phyloP scores from a whole-genome alignment of 2,113 vertebrate species.

The Taxidea taxus region DNA sequence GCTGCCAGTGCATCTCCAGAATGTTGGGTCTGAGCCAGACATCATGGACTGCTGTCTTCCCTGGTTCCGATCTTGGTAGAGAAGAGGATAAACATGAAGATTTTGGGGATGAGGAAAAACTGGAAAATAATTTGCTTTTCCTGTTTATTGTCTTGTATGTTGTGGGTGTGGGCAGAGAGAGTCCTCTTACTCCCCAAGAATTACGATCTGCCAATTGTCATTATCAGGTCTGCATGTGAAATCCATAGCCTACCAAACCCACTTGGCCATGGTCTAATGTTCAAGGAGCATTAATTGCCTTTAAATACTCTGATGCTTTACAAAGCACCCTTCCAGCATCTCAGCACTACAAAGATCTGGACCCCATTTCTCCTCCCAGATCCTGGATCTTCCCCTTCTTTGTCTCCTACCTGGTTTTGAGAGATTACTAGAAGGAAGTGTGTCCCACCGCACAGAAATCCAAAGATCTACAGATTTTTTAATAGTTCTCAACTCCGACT shows the following conservation, averaged over 20 bases:
- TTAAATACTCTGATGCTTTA: neutral
- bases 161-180: neutral
- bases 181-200: neutral
- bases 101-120: neutral
- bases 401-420: neutral
- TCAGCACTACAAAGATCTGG: neutral
- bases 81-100: neutral
- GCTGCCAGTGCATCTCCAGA: neutral
- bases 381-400: neutral
- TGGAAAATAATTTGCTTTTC: neutral
- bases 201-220: neutral
- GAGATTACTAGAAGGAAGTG: neutral
- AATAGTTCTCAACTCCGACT: neutral
- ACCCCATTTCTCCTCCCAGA: neutral
- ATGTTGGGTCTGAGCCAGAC: neutral
- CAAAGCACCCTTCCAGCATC: neutral
- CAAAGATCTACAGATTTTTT: neutral
- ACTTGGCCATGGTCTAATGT: neutral
- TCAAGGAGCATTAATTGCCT: neutral
- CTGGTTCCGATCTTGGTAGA: neutral
- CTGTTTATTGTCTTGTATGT: neutral
- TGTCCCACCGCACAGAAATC: neutral
- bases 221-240: neutral
- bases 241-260: too few relatives aligned
- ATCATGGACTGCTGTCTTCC: fast-evolving